phyloP scores from a whole-genome alignment of 2,888 invertebrate species.

The Pammene fasciana region DNA sequence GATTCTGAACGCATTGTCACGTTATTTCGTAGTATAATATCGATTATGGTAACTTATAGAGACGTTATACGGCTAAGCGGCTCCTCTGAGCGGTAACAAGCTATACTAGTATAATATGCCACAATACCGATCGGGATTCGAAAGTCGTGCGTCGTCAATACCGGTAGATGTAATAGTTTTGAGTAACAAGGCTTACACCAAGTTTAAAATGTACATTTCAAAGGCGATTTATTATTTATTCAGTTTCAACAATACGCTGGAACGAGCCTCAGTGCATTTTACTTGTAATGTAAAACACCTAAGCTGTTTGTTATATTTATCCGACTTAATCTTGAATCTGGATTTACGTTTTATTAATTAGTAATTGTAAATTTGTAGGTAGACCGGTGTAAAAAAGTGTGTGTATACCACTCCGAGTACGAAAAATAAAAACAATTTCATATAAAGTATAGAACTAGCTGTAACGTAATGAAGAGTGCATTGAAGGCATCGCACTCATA shows the following conservation, averaged over 20 bases:
- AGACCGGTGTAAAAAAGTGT: too few species aligned
- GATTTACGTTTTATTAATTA: too few species aligned
- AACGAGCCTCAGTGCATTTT: constrained; percentile 29
- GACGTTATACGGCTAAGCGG: constrained; percentile 48
- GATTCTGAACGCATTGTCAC: constrained; percentile 70
- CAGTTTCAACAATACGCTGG: constrained; percentile 33
- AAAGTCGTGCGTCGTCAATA: constrained; percentile 40
- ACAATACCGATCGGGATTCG: constrained; percentile 38
- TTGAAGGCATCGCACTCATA: constrained; percentile 51
- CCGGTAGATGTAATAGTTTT: constrained; percentile 42
- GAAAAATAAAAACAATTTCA: too few species aligned
- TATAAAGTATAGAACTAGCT: too few species aligned
- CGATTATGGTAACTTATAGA: constrained; percentile 54
- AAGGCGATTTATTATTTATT: constrained; percentile 38
- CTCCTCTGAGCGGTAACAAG: constrained; percentile 22
- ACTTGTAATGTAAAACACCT: constrained; percentile 14
- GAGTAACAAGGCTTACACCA: constrained; percentile 31
- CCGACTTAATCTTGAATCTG: background rate
- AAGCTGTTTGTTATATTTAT: constrained; percentile 17
- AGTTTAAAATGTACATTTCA: constrained; percentile 37
- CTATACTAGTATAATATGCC: constrained; percentile 18
- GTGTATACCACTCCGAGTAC: too few species aligned
- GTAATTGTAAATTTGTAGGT: too few species aligned
- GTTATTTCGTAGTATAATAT: constrained; percentile 67
- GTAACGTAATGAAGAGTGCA: constrained; percentile 1